These are phyloP conservation scores for Mastomys coucha DNA, from an alignment of 2,113 vertebrate genomes.

Conservation along the genomic window DNA sequence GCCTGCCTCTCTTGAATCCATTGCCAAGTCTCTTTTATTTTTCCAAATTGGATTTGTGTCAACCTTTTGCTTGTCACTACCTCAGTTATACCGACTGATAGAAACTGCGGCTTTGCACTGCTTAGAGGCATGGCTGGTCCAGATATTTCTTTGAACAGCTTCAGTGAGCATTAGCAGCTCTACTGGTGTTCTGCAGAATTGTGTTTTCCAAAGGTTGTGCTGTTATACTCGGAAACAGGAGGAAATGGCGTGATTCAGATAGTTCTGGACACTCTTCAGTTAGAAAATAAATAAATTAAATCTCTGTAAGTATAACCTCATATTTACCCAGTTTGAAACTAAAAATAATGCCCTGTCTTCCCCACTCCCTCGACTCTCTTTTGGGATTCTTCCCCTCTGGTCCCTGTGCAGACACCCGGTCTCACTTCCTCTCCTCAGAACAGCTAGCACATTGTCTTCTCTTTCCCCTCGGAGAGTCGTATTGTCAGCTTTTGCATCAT, in stretches of 20 bases:
- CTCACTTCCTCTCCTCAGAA: not conserved
- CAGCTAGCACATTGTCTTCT: not conserved
- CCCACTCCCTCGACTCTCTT: fast-evolving
- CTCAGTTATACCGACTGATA: not conserved
- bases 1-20: not conserved
- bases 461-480: not conserved
- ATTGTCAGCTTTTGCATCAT: not conserved
- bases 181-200: not conserved
- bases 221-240: not conserved
- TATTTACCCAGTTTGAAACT: not conserved
- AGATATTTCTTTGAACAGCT: not conserved
- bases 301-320: not conserved
- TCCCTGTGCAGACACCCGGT: not conserved
- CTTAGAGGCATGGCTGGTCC: not conserved
- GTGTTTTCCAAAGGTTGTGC: not conserved
- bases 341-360: not conserved
- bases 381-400: too few species aligned
- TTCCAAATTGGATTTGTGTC: not conserved
- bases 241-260: not conserved
- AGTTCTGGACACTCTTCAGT: not conserved
- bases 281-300: not conserved
- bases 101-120: not conserved
- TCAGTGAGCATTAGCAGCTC: not conserved
- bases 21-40: not conserved
- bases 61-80: not conserved